Conservation (phyloP, 2,797 vertebrate genomes). For the Poeciliopsis paucimaculata region DNA sequence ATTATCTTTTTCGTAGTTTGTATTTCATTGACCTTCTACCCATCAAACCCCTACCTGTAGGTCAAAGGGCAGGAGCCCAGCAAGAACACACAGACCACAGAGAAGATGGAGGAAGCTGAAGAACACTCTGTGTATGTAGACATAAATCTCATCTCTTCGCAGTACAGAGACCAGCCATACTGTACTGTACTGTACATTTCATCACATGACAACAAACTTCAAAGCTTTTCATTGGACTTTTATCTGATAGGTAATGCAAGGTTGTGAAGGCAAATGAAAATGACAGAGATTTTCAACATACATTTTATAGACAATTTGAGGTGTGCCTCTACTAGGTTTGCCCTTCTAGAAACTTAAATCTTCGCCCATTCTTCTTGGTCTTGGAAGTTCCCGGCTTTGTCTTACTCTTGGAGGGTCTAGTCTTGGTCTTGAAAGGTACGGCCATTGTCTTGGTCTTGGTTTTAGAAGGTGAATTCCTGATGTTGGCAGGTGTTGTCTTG, state of each 20-base stretch:
- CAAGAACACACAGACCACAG: slow-evolving; percentile 36
- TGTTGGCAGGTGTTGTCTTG: too few relatives aligned
- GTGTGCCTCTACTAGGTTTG: not conserved
- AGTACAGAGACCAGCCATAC: not conserved
- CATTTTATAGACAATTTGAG: not conserved
- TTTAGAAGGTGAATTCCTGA: too few relatives aligned
- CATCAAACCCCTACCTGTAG: slow-evolving; percentile 28
- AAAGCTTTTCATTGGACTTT: not conserved
- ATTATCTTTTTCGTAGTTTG: not conserved
- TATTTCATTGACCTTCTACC: slow-evolving; percentile 8
- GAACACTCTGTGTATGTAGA: slow-evolving; percentile 58
- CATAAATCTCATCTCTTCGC: not conserved
- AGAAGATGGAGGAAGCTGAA: slow-evolving; percentile 39
- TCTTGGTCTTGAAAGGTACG: too few relatives aligned
- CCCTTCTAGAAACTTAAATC: not conserved
- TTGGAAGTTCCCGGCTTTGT: too few relatives aligned
- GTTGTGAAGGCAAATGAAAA: not conserved
- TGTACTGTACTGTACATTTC: not conserved
- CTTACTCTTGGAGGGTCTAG: too few relatives aligned
- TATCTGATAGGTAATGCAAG: not conserved
- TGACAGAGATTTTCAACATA: not conserved
- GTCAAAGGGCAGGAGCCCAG: slow-evolving; percentile 35
- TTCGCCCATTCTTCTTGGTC: not conserved
- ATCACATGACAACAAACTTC: not conserved
- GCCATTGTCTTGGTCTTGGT: too few relatives aligned